Base-by-base conservation (phyloP, 1,140 invertebrate species). In the Tetramorium parvispinum region DNA sequence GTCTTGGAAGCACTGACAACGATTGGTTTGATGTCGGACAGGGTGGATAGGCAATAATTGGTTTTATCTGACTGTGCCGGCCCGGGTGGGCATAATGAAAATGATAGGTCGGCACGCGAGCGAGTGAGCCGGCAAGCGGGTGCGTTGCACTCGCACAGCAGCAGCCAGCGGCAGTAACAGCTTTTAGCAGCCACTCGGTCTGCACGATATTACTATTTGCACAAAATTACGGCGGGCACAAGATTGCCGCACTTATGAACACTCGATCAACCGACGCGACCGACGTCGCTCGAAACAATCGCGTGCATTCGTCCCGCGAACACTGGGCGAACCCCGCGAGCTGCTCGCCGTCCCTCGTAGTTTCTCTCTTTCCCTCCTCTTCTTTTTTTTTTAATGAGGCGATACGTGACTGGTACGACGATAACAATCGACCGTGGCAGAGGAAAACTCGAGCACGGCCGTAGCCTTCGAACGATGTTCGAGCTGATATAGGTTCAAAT, bases 141-240 rank as follows among this genome's bases (percentile, higher is more conserved):
- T 73, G 79, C 79, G 79, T 75, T 57, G 32, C 63, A 70, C 73
- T 78, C 65, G 65, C 46, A 40, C 63, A 79, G 75, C 85, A 87
- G 75, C 76, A 78, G 78, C 59, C 73, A 78, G 51, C 59, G 83
- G 53, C 68, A 70, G 75, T 81, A 63, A 70, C 57, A 79, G 83
- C 61, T 70, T 87, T 89, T 76, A 66, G 88, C 88, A 92, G 87
- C 91, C 92, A 90, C 87, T 88, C 79, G 85, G 92, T 93, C 92
- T 91, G 91, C 92, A 93, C 93, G 92, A 93, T 92, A 93, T 93
- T 93, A 93, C 92, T 93, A 93, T 93, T 93, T 93, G 92, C 92
- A 93, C 93, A 93, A 93, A 93, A 93, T 93, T 93, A 93, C 92
- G 53, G 88, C 32, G 76, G 65, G 73, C 61, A 49, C 65, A 88